Evolutionary conservation across 2,888 invertebrate genomes (phyloP), one percentile per base, ranked within the genome.

Genomic region (Poecilus cupreus): DNA sequence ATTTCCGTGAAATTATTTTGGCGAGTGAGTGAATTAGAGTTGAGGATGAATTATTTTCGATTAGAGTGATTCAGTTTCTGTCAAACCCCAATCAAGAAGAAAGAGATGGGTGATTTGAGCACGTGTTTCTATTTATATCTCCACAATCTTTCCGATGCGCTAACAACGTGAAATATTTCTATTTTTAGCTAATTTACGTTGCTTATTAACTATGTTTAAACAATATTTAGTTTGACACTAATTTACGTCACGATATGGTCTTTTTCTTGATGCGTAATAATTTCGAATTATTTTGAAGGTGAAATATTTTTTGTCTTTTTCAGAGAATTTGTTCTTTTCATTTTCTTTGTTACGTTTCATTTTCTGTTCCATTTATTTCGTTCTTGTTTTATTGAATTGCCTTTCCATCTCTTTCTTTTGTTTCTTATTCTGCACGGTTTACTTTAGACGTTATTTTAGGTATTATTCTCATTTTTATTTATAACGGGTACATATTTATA

Each of bases 301-400:
- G 26, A 26, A 26, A 3, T 26, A 6, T 32, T 32, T 32, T 32
- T 32, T 32, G 32, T 32, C 32, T 32, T 32, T 32, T 32, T 32
- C 8, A 32, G 24, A 57, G 57, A 22, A 57, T 57, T 57, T 57
- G 22, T 57, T 24, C 57, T 57, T 57, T 57, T 51, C 18, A 10
- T 51, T 57, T 57, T 32, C 32, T 32, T 32, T 32, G 32, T 32
- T 32, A 32, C 32, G 57, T 57, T 57, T 57, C 57, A 57, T 57
- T 57, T 57, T 57, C 57, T 24, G 57, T 57, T n/a, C 57, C 57
- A 57, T 57, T 57, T 57, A 22, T 57, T 24, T 57, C 57, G 32
- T 32, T 32, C 32, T 32, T 32, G 32, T 32, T 57, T 57, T 57
- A 57, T 57, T 57, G 24, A 57, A 57, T 57, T 24, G 20, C 24